Evolutionary conservation across 2,888 invertebrate genomes (phyloP).

Genomic region (Herminia tarsipennalis): DNA sequence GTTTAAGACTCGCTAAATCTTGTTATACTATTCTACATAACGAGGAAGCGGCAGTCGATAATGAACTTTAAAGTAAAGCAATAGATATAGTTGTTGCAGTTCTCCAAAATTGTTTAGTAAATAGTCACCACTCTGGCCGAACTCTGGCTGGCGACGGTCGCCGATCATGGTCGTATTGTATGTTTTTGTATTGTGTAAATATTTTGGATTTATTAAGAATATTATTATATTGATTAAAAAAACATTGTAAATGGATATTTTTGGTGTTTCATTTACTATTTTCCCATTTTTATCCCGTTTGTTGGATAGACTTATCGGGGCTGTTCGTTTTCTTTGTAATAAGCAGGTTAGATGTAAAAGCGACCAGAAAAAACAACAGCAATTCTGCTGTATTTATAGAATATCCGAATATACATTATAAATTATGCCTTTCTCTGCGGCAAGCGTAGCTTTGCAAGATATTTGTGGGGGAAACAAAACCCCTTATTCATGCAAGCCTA

Average conservation of each 20-base stretch:
- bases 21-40: slow-evolving; percentile 10
- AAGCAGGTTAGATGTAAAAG: too few species aligned
- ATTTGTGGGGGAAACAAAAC: too few species aligned
- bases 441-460: too few species aligned
- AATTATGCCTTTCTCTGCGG: too few species aligned
- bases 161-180: slow-evolving; percentile 79
- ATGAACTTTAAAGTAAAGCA: slow-evolving; percentile 34
- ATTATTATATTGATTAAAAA: slow-evolving; percentile 86
- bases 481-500: too few species aligned
- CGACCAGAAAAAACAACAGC: too few species aligned
- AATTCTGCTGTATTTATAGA: too few species aligned
- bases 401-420: too few species aligned
- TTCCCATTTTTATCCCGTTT: too few species aligned
- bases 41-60: slow-evolving; percentile 40
- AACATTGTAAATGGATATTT: slow-evolving; percentile 79
- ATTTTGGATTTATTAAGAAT: slow-evolving; percentile 86
- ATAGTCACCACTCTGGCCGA: slow-evolving; percentile 38
- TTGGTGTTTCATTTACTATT: slow-evolving; percentile 61
- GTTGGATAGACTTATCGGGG: too few species aligned
- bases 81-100: slow-evolving; percentile 47
- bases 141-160: slow-evolving; percentile 64
- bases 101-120: slow-evolving; percentile 38
- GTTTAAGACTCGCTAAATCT: too few species aligned
- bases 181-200: slow-evolving; percentile 86
- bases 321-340: too few species aligned